phyloP scores from a whole-genome alignment of 2,797 vertebrate genomes.

The Pseudocheirus occidentalis region DNA sequence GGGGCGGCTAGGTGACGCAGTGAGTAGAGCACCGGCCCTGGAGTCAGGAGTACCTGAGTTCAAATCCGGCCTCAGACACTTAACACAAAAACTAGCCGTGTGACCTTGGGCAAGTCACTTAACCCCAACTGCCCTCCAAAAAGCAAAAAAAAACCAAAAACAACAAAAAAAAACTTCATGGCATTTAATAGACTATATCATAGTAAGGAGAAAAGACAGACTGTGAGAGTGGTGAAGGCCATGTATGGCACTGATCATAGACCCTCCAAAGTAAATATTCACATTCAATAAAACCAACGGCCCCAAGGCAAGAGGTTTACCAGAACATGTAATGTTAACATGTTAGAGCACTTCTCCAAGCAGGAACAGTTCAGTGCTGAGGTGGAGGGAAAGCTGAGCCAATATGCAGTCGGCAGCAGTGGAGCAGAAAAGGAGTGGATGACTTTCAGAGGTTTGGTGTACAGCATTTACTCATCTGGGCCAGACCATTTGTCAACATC shows the following conservation, averaged over 20 bases:
- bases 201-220: background rate
- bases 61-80: too few species aligned
- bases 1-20: too few species aligned
- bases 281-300: background rate
- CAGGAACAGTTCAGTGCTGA: background rate
- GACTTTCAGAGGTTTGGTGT: background rate
- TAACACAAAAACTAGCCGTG: too few species aligned
- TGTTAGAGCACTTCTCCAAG: background rate
- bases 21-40: too few species aligned
- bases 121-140: too few species aligned
- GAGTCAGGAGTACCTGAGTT: too few species aligned
- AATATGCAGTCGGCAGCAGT: background rate
- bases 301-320: background rate
- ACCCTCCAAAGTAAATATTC: background rate
- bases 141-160: too few species aligned
- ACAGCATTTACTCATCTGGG: background rate
- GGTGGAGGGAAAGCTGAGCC: background rate
- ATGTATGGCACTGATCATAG: background rate
- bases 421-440: background rate
- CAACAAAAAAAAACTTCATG: background rate
- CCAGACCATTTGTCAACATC: background rate
- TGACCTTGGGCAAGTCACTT: too few species aligned
- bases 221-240: background rate
- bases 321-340: background rate
- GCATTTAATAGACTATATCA: background rate